Base-by-base conservation (phyloP, 64 coral and sea anemone species). In the Dendrophyllia cribrosa region DNA sequence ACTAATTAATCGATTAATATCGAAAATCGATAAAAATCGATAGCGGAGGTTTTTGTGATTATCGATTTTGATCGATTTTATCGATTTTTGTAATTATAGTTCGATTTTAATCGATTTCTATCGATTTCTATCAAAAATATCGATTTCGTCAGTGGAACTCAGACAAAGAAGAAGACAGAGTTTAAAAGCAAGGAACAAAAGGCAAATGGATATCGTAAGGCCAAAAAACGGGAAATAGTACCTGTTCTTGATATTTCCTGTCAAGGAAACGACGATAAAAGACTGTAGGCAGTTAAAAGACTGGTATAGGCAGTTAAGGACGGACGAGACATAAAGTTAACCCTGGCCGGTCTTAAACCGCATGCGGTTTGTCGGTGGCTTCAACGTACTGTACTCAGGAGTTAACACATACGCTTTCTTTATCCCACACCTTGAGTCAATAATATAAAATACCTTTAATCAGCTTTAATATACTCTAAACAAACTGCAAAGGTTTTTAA, bases 131-230 rank as follows among this genome's bases (percentile, higher is more conserved):
- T 68, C 66, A 20, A 68, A 68, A 68, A 68, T 68, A 68, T 68
- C 6, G 66, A 68, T 68, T 68, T 68, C 21, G 66, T 68, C 21
- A 68, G 22, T n/a, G 21, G 66, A 68, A 68, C 66, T 68, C 21
- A 23, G 17, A 20, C 24, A 34, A 47, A 61, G 58, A 84, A 84
- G 80, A 84, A 84, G 26, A 66, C 80, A 84, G 66, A 68, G 66
- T 25, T 68, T 68, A 68, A 68, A 68, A 68, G 66, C n/a, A 23
- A 68, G 66, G 66, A 68, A 68, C 16, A 68, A 68, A 68, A 20
- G 66, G 16, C 20, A 56, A 56, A 20, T 68, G 66, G 21, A 68
- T 23, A 68, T 68, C 21, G 20, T 68, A 68, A 68, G 66, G 66
- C 66, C 66, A 68, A 68, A 68, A 23, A 68, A 68, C 66, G 19